Base-by-base conservation (phyloP, 2,888 invertebrate species). In the Drosophila paucipuncta region DNA sequence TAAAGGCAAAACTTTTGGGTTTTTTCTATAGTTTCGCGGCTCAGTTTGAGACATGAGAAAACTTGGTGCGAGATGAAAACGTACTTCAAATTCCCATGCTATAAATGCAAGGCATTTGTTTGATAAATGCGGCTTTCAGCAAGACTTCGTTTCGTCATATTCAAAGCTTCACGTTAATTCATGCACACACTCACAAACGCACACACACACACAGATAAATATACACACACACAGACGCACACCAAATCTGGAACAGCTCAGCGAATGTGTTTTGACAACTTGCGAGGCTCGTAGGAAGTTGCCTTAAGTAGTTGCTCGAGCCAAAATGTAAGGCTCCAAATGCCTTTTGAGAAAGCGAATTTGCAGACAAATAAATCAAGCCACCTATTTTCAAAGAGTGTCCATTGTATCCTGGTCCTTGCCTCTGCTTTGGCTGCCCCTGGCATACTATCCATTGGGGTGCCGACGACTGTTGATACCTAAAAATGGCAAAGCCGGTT, bases 301-400 rank as follows among this genome's bases (percentile, higher is more conserved):
- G 79, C 83, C 85, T 82, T 83, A 85, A 80, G 88, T 78, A 81
- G 80, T 78, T 81, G 78, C 67, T 69, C 78, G 79, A 73, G 73
- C 83, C 85, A 85, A 83, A 71, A 78, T 73, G 72, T 76, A 72
- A 74, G 72, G 70, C 83, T 72, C 73, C 76, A 80, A 87, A 85
- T 88, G 88, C 85, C 88, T 88, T 88, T 86, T 88, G 85, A 85
- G 85, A 86, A 88, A 86, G 85, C 89, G 83, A 87, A 87, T 86
- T 86, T 76, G 83, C 91, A 91, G 91, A 91, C 91, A 88, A 91
- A 91, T 91, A 91, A 91, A 91, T 91, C 91, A 91, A 91, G 85
- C 86, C 91, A 91, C 91, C 91, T 91, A 82, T 82, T 85, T 78
- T 73, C 84, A 75, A 83, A 84, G 81, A 80, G 86, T 80, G 81